Base-by-base conservation (phyloP, 30 jellyfish, hydroid and myxozoan species). In the Rhopilema esculentum region DNA sequence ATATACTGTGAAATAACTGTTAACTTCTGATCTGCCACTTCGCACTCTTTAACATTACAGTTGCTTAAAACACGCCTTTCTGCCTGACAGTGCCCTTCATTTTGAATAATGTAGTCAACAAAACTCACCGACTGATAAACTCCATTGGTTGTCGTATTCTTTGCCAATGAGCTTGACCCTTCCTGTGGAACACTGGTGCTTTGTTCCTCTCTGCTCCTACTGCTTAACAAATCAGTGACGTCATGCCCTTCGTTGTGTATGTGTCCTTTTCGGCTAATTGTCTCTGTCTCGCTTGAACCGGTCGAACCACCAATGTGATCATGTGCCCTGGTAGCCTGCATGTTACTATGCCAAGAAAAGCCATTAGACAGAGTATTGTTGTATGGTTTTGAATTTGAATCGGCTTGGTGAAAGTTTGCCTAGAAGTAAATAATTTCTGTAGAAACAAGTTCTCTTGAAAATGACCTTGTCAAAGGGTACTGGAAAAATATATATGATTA, bases 1-100 rank as follows among this genome's bases (percentile, higher is more conserved):
- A 85, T 85, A 57, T 85, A 85, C 66, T 85, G 88, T 18, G 83
- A 50, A 16, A 85, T 85, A 20, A 48, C 94, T 1, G 94, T 72
- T 20, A 85, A 31, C 24, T 85, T 57, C 24, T 85, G 88, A 4
- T 85, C 94, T 1, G 18, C 85, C 9, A 72, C 93, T 24, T 52
- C 79, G 69, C 73, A 61, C 6, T 20, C 69, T 9, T 66, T 66
- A 16, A 24, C 25, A 23, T 31, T 66, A 21, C 26, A 73, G 18
- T 33, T 49, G 19, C 17, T 30, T 8, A 33, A 8, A 40, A 16
- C 28, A 21, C 84, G 84, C 48, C 65, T 1, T 26, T 19, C 1
- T 7, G 33, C 63, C 8, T 30, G 80, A 21, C 27, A 64, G 20
- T 16, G 19, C 9, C 69, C 84, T 22, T 66, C 24, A 19, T 16